Percentiles rank a stretch among this genome's conserved stretches.
Evolutionary conservation across 2,888 invertebrate species (phyloP).

Genomic region (Entomobrya multifasciata): DNA sequence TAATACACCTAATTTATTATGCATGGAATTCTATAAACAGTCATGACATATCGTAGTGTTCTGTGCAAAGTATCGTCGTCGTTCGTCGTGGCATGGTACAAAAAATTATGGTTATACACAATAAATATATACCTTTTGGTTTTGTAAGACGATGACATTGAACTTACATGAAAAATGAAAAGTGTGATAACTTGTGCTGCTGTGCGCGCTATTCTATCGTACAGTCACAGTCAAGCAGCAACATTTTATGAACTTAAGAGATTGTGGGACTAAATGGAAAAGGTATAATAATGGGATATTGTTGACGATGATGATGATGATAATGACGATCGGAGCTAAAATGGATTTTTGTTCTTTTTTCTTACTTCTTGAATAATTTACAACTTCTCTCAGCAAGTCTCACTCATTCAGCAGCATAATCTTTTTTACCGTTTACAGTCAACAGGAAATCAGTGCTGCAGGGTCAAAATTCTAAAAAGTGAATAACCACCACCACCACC

Average conservation of each 20-base stretch:
- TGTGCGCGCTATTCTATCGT: too few relatives aligned
- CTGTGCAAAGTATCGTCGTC: too few relatives aligned
- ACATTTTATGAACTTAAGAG: too few relatives aligned
- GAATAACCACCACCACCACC: neutral
- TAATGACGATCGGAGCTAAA: conserved; percentile 21
- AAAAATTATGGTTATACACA: neutral
- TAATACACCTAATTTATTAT: conserved; percentile 2
- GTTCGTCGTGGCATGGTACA: neutral
- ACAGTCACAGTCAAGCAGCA: too few relatives aligned
- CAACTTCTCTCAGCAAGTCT: neutral
- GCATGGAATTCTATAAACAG: conserved; percentile 20
- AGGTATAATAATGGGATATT: conserved; percentile 3
- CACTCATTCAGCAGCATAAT: too few relatives aligned
- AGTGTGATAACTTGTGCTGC: neutral
- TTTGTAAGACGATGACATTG: neutral
- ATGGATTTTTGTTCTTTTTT: conserved; percentile 28
- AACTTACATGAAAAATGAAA: conserved; percentile 16
- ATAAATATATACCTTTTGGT: neutral
- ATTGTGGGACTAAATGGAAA: neutral
- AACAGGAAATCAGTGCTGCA: conserved; percentile 46
- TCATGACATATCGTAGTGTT: too few relatives aligned
- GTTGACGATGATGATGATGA: neutral
- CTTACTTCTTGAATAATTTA: conserved; percentile 17
- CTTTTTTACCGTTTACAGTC: neutral
- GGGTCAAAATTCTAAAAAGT: conserved; percentile 21